Conservation (phyloP, 1,140 invertebrate species). For the Bombyx mandarina region DNA sequence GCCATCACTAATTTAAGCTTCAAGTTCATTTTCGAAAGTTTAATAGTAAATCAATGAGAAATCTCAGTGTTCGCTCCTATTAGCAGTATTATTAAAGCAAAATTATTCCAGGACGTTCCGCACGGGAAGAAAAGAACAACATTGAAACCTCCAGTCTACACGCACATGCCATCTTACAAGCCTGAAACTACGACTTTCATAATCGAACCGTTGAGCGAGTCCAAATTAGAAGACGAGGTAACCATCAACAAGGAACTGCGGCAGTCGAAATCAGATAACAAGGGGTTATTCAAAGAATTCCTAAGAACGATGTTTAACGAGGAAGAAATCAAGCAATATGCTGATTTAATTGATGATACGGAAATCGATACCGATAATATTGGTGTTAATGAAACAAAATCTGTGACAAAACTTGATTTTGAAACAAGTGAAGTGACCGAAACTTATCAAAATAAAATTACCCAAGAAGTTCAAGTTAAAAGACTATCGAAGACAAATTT, state of each 20-base stretch:
- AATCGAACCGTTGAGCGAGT: background rate
- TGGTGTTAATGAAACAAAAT: background rate
- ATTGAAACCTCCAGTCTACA: slow-evolving; percentile 11
- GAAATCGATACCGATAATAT: too few relatives aligned
- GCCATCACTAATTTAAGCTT: too few relatives aligned
- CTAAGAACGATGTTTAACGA: slow-evolving; percentile 32
- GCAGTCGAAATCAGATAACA: slow-evolving; percentile 6
- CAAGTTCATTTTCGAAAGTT: too few relatives aligned
- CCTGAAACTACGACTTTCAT: slow-evolving; percentile 9
- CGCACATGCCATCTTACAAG: slow-evolving; percentile 3
- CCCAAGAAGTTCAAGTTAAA: slow-evolving; percentile 2
- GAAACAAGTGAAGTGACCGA: slow-evolving; percentile 1
- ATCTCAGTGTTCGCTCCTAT: too few relatives aligned
- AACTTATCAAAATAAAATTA: background rate
- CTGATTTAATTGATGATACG: slow-evolving; percentile 9
- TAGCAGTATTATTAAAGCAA: too few relatives aligned
- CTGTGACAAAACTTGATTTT: slow-evolving; percentile 2
- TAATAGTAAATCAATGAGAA: too few relatives aligned
- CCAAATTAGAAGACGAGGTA: too few relatives aligned
- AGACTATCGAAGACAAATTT: slow-evolving; percentile 14
- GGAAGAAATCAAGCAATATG: slow-evolving; percentile 26
- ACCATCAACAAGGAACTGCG: too few relatives aligned
- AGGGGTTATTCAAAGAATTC: slow-evolving; percentile 32
- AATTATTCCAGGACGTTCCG: slow-evolving; percentile 23
- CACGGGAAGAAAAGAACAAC: slow-evolving; percentile 22